A percentile compares a stretch with the other conserved stretches of the same genome.
Conservation (phyloP, 30 jellyfish, hydroid and myxozoan genomes). For the Pelagia noctiluca region DNA sequence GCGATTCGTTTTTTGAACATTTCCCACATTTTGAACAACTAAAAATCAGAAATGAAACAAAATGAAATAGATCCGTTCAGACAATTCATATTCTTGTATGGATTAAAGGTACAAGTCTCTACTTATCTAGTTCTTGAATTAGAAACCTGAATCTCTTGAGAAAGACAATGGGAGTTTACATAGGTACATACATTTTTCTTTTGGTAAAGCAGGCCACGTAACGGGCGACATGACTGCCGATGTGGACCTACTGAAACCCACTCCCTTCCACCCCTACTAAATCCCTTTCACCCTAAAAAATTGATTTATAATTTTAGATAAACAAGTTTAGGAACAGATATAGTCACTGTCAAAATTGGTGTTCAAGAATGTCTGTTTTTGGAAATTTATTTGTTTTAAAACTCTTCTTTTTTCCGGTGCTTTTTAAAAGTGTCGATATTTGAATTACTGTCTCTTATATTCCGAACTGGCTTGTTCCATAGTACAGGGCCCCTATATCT, state of each 20-base stretch:
- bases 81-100: too few relatives aligned
- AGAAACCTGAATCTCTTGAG: too few relatives aligned
- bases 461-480: background rate
- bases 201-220: background rate
- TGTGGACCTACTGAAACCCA: background rate
- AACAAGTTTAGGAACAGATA: too few relatives aligned
- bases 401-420: background rate
- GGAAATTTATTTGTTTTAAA: too few relatives aligned
- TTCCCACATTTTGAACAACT: conserved; percentile 79
- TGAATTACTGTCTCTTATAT: background rate
- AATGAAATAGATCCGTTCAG: too few relatives aligned
- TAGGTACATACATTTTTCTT: background rate
- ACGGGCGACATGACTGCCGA: conserved; percentile 7
- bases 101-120: too few relatives aligned
- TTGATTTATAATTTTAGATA: background rate
- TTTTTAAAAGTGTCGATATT: background rate
- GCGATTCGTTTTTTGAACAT: conserved; percentile 70
- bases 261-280: background rate
- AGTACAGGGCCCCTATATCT: conserved; percentile 4
- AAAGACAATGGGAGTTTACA: too few relatives aligned
- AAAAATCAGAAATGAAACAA: background rate
- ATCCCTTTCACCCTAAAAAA: background rate
- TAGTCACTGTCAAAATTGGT: background rate
- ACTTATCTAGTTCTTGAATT: too few relatives aligned
- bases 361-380: background rate